Evolutionary conservation across 2,797 vertebrate species (phyloP).

Genomic region (Arctocebus calabarensis): DNA sequence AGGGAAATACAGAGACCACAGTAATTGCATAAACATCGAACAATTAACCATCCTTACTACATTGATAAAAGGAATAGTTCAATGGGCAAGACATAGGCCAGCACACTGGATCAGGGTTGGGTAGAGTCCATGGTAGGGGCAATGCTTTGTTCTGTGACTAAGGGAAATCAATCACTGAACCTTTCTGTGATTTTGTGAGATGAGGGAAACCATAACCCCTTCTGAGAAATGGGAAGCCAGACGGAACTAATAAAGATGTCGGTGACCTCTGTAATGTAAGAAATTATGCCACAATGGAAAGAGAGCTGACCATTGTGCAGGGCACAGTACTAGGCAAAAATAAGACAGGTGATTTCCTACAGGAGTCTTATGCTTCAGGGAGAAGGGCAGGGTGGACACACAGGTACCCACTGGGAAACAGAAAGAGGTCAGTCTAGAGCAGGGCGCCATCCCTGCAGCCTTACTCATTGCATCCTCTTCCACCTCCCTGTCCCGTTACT

Average conservation of each 20-base stretch:
- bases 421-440: neutral
- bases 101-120: neutral
- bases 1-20: neutral
- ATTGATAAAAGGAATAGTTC: neutral
- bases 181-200: neutral
- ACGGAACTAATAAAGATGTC: neutral
- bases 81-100: neutral
- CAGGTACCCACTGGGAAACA: neutral
- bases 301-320: neutral
- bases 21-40: constrained; percentile 6
- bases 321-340: no score
- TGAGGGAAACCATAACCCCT: neutral
- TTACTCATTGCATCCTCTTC: neutral
- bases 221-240: neutral
- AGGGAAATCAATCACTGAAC: neutral
- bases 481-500: neutral
- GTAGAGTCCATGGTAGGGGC: neutral
- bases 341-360: neutral
- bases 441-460: neutral
- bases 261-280: neutral
- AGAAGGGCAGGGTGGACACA: neutral
- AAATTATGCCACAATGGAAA: no score
- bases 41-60: constrained; percentile 15
- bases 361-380: neutral
- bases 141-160: neutral